Conservation (phyloP, 92 coral and sea anemone species). For the Palythoa grandis region DNA sequence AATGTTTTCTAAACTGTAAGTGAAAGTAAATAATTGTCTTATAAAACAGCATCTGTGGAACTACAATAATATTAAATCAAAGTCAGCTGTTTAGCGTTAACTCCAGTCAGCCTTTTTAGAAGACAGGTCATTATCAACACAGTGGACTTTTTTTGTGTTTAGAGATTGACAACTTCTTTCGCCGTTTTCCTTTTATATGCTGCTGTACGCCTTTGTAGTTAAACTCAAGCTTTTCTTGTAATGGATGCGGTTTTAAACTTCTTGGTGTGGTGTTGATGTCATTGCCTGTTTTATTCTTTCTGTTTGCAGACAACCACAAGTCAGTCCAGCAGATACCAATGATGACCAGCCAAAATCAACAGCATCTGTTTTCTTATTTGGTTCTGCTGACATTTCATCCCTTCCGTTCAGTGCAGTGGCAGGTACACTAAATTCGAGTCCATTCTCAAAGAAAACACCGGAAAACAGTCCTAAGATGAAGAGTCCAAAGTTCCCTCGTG, state of each 20-base stretch:
- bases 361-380: constrained; percentile 44
- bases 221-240: too few relatives aligned
- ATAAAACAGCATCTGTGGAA: too few relatives aligned
- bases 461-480: constrained; percentile 42
- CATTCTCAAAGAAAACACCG: constrained; percentile 49
- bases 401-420: constrained; percentile 73
- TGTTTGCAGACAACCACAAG: constrained; percentile 6
- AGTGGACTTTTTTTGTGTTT: too few relatives aligned
- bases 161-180: too few relatives aligned
- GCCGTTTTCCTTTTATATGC: background rate
- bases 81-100: too few relatives aligned
- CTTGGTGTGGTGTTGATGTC: background rate
- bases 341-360: background rate
- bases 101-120: too few relatives aligned
- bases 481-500: constrained; percentile 59
- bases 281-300: background rate
- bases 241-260: too few relatives aligned
- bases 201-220: background rate
- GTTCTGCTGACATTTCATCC: constrained; percentile 73
- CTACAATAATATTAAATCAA: too few relatives aligned
- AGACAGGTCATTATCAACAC: too few relatives aligned
- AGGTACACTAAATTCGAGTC: constrained; percentile 31
- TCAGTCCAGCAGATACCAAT: background rate
- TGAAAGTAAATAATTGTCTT: too few relatives aligned
- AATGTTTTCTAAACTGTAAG: too few relatives aligned